Evolutionary conservation across 2,888 invertebrate species (phyloP), one percentile per base, ranked within the genome.

Genomic region (Poecilus cupreus): DNA sequence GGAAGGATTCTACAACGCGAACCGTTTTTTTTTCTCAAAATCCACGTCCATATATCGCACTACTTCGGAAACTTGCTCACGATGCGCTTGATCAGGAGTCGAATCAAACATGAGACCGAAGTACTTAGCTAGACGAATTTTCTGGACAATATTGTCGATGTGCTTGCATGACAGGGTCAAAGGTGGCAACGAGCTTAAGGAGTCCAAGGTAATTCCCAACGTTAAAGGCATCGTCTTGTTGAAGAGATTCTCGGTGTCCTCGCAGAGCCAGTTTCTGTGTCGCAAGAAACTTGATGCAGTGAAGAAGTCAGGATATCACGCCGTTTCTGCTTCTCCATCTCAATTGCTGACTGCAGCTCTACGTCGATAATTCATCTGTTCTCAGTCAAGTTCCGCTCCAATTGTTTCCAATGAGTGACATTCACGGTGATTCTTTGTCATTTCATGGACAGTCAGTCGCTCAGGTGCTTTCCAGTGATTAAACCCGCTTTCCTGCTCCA

Each of bases 21-120:
- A 80, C 77, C 16, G 2, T 51, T 76, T 51, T 54, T n/a, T n/a
- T 3, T 57, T 43, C 13, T 80, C 26, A 39, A 75, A 75, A 75
- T 75, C 26, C 2, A 80, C 60, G 11, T 82, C 72, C 3, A 82
- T 80, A 60, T 76, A 80, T 51, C 76, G 20, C 26, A 80, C 39
- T 24, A 80, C 60, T 51, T 82, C 51, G 10, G 80, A 75, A 57
- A 80, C 72, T 80, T 82, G 82, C 24, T 82, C 82, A 8, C 22
- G 51, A 24, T 82, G 76, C 13, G 64, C 46, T 16, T 10, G 22
- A 74, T 80, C 80, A 49, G 82, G 82, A 46, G 80, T 82, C 5
- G 26, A 74, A 24, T 82, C 76, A 80, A 82, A 74, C 24, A 49
- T 20, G 11, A 74, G 43, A n/a, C 24, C 49, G 18, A 8, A 68